Evolutionary conservation across 2,113 vertebrate species (phyloP).

Genomic region (Orycteropus afer): DNA sequence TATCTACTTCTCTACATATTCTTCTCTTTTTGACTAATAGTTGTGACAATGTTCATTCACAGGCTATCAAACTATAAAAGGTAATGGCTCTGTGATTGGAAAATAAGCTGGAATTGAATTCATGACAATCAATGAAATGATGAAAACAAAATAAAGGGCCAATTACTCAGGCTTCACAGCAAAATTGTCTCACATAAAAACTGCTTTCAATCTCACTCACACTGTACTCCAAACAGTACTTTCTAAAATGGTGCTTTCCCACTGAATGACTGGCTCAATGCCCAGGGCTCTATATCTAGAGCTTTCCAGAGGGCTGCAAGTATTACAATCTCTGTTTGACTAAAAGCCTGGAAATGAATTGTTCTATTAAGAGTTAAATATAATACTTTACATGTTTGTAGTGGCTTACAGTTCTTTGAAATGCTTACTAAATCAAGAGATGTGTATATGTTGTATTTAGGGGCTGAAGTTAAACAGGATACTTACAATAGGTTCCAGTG

Average conservation of each 20-base stretch:
- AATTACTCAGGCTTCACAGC: not conserved
- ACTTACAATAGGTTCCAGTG: not conserved
- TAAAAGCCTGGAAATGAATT: slow-evolving; percentile 29
- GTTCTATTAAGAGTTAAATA: not conserved
- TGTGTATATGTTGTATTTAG: not conserved
- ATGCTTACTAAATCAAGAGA: not conserved
- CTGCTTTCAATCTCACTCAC: not conserved
- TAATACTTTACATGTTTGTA: not conserved
- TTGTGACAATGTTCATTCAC: not conserved
- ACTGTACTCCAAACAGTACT: not conserved
- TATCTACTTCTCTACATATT: not conserved
- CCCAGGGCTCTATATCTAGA: slow-evolving; percentile 44
- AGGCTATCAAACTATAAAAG: not conserved
- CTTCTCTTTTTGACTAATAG: not conserved
- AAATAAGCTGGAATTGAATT: slow-evolving; percentile 30
- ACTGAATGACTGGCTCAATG: slow-evolving; percentile 30
- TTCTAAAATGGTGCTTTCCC: slow-evolving; percentile 42
- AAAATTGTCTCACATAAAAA: not conserved
- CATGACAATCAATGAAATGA: not conserved
- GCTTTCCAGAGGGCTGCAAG: slow-evolving; percentile 7
- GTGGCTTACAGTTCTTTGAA: not conserved
- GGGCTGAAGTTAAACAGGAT: not conserved
- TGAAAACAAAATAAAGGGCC: not conserved
- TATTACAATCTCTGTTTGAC: not conserved
- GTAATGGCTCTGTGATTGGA: not conserved